Evolutionary conservation across 2,888 invertebrate species (phyloP).

Genomic region (Nasonia oneida): DNA sequence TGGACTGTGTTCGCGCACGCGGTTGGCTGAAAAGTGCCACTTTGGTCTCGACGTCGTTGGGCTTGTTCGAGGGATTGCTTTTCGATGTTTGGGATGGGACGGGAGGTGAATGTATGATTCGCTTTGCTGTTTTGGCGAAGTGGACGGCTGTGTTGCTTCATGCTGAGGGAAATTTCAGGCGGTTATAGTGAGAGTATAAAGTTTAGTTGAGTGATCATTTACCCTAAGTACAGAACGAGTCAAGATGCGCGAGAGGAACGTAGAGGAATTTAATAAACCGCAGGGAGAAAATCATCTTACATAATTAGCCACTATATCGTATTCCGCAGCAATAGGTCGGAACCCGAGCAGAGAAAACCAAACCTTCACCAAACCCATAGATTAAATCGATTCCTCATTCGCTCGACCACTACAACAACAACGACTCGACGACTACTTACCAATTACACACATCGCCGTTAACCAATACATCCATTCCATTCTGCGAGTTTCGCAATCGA

Average conservation of each 20-base stretch:
- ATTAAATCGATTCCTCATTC: constrained; percentile 1
- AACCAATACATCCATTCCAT: background rate
- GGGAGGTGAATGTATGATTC: background rate
- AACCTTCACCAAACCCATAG: background rate
- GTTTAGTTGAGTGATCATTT: background rate
- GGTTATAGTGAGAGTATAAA: too few species aligned
- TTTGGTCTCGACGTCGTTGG: background rate
- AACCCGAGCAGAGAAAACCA: background rate
- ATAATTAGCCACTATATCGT: background rate
- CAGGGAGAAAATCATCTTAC: background rate
- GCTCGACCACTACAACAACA: background rate
- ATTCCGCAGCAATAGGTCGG: background rate
- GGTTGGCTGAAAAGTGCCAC: background rate
- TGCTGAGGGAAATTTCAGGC: background rate
- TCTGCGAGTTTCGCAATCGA: constrained; percentile 44
- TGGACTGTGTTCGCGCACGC: background rate
- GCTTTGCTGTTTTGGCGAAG: background rate
- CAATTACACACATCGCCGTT: background rate
- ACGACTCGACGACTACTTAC: too few species aligned
- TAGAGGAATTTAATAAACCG: too few species aligned
- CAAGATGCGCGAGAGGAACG: background rate
- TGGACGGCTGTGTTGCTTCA: background rate
- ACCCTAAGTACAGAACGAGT: background rate
- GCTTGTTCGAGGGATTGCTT: background rate
- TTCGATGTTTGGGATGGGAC: background rate